phyloP scores from a whole-genome alignment of 2,797 vertebrate species.

The Limosa lapponica region DNA sequence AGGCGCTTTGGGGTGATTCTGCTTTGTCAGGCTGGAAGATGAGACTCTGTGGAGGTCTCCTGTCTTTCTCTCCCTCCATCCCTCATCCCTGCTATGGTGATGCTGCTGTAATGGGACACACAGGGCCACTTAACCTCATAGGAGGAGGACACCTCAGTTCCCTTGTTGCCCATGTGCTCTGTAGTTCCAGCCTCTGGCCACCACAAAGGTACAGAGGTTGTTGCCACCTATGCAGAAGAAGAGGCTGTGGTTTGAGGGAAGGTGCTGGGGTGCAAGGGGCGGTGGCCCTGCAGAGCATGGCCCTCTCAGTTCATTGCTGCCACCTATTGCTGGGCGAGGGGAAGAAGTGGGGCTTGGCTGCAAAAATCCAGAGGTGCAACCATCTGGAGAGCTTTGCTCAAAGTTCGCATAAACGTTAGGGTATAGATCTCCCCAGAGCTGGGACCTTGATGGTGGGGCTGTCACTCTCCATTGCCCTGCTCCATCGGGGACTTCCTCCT shows the following conservation, averaged over 20 bases:
- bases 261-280: fast-evolving
- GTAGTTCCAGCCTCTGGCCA: background rate
- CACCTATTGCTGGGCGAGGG: background rate
- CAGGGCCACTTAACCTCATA: fast-evolving
- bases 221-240: background rate
- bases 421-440: background rate
- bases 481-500: background rate
- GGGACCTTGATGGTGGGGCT: background rate
- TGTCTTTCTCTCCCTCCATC: background rate
- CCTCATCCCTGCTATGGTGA: background rate
- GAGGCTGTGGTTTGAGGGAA: background rate
- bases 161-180: fast-evolving
- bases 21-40: background rate
- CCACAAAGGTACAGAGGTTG: background rate
- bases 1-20: background rate
- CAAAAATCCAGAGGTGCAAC: background rate
- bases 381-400: background rate
- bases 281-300: background rate
- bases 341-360: background rate
- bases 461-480: background rate
- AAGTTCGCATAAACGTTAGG: fast-evolving
- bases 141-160: background rate
- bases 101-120: fast-evolving
- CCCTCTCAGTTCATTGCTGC: background rate
- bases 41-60: background rate